These are phyloP conservation scores for Chaenocephalus aceratus DNA, from an alignment of 2,113 vertebrate genomes.

Conservation along the genomic window DNA sequence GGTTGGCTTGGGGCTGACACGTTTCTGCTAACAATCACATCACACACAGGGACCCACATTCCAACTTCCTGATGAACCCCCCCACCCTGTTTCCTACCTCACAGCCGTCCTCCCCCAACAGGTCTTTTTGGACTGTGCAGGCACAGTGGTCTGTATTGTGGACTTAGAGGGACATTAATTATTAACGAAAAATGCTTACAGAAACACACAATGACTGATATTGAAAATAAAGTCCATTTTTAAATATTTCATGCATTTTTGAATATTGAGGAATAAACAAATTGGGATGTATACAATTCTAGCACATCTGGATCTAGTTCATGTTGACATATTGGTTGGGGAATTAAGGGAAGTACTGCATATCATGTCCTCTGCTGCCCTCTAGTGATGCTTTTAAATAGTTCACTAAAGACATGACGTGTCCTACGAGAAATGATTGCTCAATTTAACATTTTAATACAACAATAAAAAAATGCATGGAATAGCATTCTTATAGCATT, in stretches of 20 bases:
- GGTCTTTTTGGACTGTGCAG: constrained; percentile 32
- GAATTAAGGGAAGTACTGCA: background rate
- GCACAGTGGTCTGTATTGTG: constrained; percentile 26
- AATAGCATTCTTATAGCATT: background rate
- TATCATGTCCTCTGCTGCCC: constrained; percentile 71
- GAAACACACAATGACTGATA: constrained; percentile 6
- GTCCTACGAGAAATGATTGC: background rate
- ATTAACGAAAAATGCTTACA: constrained; percentile 10
- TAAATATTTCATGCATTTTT: background rate
- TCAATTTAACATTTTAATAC: background rate
- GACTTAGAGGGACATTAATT: constrained; percentile 14
- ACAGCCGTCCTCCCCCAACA: constrained; percentile 38
- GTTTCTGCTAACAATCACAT: constrained; percentile 99
- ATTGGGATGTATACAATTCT: constrained; percentile 9
- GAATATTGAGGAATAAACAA: constrained; percentile 6
- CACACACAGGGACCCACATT: constrained; percentile 93
- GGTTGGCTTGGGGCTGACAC: constrained; percentile 88
- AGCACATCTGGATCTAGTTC: constrained; percentile 62
- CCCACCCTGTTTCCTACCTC: constrained; percentile 49
- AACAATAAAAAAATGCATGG: background rate
- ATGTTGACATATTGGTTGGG: constrained; percentile 17
- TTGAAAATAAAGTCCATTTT: background rate
- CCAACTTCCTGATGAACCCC: constrained; percentile 86
- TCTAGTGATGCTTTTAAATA: constrained; percentile 59
- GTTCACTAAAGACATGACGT: background rate